phyloP scores from a whole-genome alignment of 2,797 vertebrate genomes.

The Eupleurogrammus muticus region DNA sequence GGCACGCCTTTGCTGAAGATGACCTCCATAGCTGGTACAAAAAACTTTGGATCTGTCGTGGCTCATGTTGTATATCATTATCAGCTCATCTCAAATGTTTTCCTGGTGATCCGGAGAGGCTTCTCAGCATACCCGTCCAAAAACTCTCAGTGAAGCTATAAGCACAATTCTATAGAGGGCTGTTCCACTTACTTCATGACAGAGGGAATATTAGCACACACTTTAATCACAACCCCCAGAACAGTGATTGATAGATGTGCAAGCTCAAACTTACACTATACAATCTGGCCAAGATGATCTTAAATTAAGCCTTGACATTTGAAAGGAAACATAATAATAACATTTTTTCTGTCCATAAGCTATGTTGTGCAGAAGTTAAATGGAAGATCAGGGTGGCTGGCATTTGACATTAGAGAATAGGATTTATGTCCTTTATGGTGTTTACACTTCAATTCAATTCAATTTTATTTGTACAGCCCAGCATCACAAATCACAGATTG shows the following conservation, averaged over 20 bases:
- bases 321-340: no score
- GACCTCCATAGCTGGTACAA: slow-evolving; percentile 49
- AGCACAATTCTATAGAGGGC: not conserved
- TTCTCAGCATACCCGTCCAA: slow-evolving; percentile 21
- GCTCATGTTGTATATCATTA: slow-evolving; percentile 60
- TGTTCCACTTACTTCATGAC: not conserved
- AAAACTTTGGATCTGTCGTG: slow-evolving; percentile 26
- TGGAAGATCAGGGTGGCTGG: not conserved
- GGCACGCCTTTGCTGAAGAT: slow-evolving; percentile 54
- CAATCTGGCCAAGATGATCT: not conserved
- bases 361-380: not conserved
- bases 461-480: no score
- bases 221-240: not conserved
- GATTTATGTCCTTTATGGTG: slow-evolving; percentile 1
- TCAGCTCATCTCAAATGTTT: slow-evolving; percentile 40
- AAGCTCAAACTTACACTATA: not conserved
- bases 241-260: not conserved
- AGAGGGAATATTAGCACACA: not conserved
- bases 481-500: no score
- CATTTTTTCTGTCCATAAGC: no score
- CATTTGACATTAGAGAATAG: slow-evolving; percentile 1
- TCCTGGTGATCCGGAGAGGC: slow-evolving; percentile 52
- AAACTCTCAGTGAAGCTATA: slow-evolving; percentile 24
- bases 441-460: no score
- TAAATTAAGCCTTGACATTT: not conserved